These are phyloP conservation scores for Luperina nickerlii DNA, from an alignment of 2,888 invertebrate species.

Conservation along the genomic window DNA sequence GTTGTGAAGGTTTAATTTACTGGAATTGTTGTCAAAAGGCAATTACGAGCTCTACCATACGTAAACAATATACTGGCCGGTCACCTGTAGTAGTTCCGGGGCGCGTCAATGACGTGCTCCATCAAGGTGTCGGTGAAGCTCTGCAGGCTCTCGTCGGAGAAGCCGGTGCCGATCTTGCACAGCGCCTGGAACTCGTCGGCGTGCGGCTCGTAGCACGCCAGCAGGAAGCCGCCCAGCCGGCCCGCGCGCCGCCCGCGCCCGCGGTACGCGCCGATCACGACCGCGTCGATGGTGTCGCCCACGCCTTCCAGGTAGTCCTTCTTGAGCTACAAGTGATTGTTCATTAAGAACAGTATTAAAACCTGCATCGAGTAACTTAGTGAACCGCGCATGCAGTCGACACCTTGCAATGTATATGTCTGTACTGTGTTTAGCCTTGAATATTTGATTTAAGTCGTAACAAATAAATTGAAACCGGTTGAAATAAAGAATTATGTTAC, in stretches of 20 bases:
- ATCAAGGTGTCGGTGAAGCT: conserved; percentile 94
- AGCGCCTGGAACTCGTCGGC: conserved; percentile 96
- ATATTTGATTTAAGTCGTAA: no score
- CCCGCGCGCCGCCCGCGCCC: conserved; percentile 98
- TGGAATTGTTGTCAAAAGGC: background rate
- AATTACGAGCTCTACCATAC: background rate
- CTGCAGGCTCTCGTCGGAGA: conserved; percentile 96
- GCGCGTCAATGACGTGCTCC: conserved; percentile 92
- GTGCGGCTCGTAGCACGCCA: conserved; percentile 97
- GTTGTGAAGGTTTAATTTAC: no score
- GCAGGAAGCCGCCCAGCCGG: conserved; percentile 97
- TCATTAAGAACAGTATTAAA: background rate
- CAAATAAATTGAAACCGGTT: no score
- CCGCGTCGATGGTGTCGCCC: conserved; percentile 98
- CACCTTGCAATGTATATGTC: no score
- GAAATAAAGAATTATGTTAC: no score
- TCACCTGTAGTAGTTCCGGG: conserved; percentile 94
- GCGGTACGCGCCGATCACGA: conserved; percentile 98
- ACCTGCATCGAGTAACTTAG: background rate
- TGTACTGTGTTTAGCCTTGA: no score
- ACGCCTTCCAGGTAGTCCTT: conserved; percentile 99
- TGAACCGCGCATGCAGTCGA: no score
- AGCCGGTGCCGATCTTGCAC: conserved; percentile 96
- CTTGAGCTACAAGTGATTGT: conserved; percentile 90
- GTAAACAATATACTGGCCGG: background rate